Conservation (phyloP, 2,797 vertebrate species). For the Sphenopsis melanotis region DNA sequence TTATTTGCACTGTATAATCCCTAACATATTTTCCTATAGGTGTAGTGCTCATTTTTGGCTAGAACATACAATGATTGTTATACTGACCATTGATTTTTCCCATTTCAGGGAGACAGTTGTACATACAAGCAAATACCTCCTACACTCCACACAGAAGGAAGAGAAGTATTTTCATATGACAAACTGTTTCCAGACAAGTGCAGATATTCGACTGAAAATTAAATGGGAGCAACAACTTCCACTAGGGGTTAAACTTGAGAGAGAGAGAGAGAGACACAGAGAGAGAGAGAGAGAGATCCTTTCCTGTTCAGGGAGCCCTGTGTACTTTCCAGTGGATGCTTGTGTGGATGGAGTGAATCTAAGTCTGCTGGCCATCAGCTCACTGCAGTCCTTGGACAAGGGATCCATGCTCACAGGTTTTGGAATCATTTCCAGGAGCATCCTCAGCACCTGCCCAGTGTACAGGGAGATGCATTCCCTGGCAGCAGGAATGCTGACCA, state of each 20-base stretch:
- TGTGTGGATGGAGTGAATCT: background rate
- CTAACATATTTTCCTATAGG: background rate
- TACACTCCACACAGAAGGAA: background rate
- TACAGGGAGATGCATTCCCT: background rate
- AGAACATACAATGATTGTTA: background rate
- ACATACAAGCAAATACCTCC: background rate
- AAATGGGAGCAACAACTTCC: background rate
- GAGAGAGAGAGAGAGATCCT: background rate
- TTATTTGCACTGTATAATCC: background rate
- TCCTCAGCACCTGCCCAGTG: background rate
- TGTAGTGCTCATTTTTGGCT: background rate
- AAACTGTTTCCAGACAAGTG: background rate
- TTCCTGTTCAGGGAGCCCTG: background rate
- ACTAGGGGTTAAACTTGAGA: background rate
- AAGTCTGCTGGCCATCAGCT: background rate
- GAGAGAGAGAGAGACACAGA: background rate
- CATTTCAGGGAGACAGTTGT: background rate
- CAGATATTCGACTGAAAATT: background rate
- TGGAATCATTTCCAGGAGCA: background rate
- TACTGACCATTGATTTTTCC: background rate
- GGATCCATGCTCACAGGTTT: background rate
- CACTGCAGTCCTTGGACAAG: background rate
- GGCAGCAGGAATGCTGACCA: background rate
- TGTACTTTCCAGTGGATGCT: background rate
- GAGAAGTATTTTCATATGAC: background rate